Base-by-base conservation (phyloP, 2,797 vertebrate genomes). In the Naso thynnoides region DNA sequence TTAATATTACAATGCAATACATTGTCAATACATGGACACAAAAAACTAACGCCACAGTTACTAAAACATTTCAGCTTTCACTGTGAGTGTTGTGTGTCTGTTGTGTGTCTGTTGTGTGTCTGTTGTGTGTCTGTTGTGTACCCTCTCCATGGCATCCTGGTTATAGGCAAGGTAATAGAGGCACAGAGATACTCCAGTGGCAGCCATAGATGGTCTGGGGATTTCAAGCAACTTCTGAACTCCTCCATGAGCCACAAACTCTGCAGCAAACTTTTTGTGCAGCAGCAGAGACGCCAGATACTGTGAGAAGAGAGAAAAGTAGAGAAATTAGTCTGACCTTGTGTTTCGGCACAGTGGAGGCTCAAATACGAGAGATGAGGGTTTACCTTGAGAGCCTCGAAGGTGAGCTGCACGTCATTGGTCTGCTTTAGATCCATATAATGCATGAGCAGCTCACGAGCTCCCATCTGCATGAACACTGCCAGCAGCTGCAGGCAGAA, bases 91-190 rank as follows among this genome's bases (percentile, higher is more conserved):
- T n/a, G n/a, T n/a, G n/a, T n/a, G n/a, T n/a, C n/a, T n/a, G n/a
- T n/a, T n/a, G n/a, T n/a, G n/a, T n/a, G n/a, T n/a, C n/a, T 23
- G 2, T 5, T 19, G 27, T 29, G 18, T 70, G 36, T 21, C 26
- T 23, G 2, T 5, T 19, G 11, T 15, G 24, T 68, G 15, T 66
- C 18, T 48, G 11, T 56, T 86, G 24, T 24, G 6, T 94, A 99
- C 98, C 95, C 98, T 94, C 91, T 99, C 98, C 98, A 99, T 99
- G 42, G 98, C 98, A 66, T 99, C 98, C 91, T 99, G 98, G 89
- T 99, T 99, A 86, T 99, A 99, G 8, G 98, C 99, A 79, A 99
- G 92, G 81, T 99, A 99, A 90, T 99, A 99, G 24, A 99, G 96
- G 83, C 98, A 99, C 94, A 99, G 95, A 49, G 98, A 99, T n/a